A percentile compares a stretch with the other conserved stretches of the same genome.
Conservation (phyloP, 2,113 vertebrate genomes). For the Ceuthmochares aereus region DNA sequence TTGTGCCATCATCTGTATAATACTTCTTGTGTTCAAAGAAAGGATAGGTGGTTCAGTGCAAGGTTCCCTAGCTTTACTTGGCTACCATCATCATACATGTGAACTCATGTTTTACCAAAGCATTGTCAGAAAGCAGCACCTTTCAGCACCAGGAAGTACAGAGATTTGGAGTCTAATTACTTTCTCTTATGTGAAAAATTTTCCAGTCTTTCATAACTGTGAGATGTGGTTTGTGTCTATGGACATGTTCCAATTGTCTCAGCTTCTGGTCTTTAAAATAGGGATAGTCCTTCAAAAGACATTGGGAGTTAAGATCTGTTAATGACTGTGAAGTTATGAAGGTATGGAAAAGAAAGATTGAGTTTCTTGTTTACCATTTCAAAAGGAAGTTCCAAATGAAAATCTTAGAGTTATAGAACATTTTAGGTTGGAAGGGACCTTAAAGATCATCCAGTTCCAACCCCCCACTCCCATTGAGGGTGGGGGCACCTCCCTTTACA, state of each 20-base stretch:
- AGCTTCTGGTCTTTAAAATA: background rate
- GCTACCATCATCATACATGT: background rate
- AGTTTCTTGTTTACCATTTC: no score
- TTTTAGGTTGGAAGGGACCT: no score
- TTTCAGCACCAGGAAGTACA: background rate
- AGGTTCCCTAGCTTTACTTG: background rate
- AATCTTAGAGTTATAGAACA: no score
- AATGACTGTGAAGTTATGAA: background rate
- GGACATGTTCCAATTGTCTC: rapidly evolving
- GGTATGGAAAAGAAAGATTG: background rate
- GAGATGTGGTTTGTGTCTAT: no score
- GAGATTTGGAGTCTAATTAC: background rate
- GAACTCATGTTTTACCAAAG: background rate
- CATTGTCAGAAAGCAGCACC: background rate
- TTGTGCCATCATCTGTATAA: background rate
- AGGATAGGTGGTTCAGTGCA: background rate
- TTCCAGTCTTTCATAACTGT: rapidly evolving
- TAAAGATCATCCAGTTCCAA: no score
- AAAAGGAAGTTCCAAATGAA: no score
- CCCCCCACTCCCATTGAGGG: no score
- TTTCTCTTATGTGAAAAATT: background rate
- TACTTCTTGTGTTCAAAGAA: background rate
- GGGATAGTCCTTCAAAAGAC: background rate
- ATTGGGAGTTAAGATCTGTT: background rate
- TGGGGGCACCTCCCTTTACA: no score